Evolutionary conservation across 37 sponge, comb jelly and placozoan species (phyloP).

Genomic region (Aplysina aerophoba): DNA sequence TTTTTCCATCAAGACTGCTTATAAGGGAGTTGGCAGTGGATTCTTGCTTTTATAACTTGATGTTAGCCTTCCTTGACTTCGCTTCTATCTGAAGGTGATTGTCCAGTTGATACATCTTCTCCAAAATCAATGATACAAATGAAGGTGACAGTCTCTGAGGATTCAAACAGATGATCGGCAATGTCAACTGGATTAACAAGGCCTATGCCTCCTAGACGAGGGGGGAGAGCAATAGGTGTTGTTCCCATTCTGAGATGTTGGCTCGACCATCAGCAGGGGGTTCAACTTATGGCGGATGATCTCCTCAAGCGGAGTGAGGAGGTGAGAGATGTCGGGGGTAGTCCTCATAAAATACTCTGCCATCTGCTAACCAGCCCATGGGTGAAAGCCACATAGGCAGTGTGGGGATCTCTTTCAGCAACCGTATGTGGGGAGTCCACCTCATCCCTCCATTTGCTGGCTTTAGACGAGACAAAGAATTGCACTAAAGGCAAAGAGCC

Average conservation of each 20-base stretch:
- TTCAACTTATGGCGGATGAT: neutral
- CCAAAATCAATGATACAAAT: neutral
- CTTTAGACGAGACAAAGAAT: neutral
- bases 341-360: neutral
- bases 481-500: neutral
- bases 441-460: no score
- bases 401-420: neutral
- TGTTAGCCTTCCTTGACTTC: neutral
- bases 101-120: neutral
- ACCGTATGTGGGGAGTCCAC: no score
- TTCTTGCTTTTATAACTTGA: neutral
- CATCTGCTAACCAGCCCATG: neutral
- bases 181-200: neutral
- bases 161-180: neutral
- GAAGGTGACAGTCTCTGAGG: neutral
- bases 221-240: neutral
- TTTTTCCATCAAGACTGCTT: no score
- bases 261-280: neutral
- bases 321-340: neutral
- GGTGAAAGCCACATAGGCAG: neutral
- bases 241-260: neutral
- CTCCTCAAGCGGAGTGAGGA: slow-evolving; percentile 3
- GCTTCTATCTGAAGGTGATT: neutral
- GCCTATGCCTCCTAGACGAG: neutral
- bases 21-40: no score